Evolutionary conservation across 2,888 invertebrate species (phyloP).

Genomic region (Lasioglossum calceatum): DNA sequence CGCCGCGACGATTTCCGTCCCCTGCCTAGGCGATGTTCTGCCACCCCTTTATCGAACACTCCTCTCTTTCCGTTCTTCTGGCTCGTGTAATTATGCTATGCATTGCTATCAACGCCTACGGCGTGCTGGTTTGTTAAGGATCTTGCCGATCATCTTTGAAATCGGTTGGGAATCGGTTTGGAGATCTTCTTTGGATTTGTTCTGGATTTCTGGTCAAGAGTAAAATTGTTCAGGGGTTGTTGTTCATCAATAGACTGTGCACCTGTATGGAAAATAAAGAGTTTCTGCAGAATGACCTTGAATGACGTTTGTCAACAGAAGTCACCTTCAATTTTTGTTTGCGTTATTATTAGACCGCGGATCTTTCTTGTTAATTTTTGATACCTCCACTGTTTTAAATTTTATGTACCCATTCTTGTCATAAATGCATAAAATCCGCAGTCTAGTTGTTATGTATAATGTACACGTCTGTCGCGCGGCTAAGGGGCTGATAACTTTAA

Average conservation of each 20-base stretch:
- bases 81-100: not conserved
- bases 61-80: not conserved
- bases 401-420: too few species aligned
- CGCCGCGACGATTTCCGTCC: constrained; percentile 25
- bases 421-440: too few species aligned
- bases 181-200: not conserved
- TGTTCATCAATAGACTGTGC: not conserved
- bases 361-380: too few species aligned
- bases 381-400: too few species aligned
- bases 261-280: not conserved
- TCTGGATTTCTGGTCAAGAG: not conserved
- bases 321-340: not conserved
- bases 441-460: not conserved
- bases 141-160: not conserved
- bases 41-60: constrained; percentile 8
- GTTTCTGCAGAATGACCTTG: not conserved
- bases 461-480: not conserved
- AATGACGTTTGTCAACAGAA: too few species aligned
- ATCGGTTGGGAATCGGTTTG: not conserved
- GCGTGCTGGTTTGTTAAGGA: not conserved
- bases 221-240: too few species aligned
- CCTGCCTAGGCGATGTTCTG: not conserved
- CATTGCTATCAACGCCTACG: not conserved
- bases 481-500: not conserved
- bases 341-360: too few species aligned